Conservation (phyloP, 2,113 vertebrate species). For the Amblyopsis rosae region DNA sequence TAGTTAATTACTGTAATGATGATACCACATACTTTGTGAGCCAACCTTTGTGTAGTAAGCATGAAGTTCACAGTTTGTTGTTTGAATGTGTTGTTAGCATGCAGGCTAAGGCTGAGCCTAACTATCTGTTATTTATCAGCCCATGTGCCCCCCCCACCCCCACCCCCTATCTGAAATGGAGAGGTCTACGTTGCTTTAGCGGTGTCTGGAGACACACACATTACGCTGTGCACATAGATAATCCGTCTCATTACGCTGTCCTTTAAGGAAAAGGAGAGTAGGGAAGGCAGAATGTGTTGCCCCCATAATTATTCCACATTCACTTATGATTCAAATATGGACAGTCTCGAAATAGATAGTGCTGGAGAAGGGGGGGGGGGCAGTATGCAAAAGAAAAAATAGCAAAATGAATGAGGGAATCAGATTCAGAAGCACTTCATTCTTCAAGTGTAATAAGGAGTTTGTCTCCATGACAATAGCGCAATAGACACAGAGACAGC, state of each 20-base stretch:
- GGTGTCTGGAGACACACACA: conserved; percentile 71
- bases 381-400: conserved; percentile 14
- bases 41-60: too few species aligned
- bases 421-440: conserved; percentile 18
- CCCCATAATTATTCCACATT: conserved; percentile 63
- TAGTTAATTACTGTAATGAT: too few species aligned
- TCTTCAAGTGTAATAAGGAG: conserved; percentile 15
- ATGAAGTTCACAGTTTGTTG: too few species aligned
- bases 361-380: conserved; percentile 17
- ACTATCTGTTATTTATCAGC: not conserved
- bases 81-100: not conserved
- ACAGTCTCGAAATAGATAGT: conserved; percentile 46
- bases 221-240: conserved; percentile 79
- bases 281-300: conserved; percentile 65
- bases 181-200: conserved; percentile 62
- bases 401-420: conserved; percentile 23
- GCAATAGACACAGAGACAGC: not conserved
- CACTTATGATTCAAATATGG: conserved; percentile 66
- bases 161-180: conserved; percentile 28
- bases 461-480: not conserved
- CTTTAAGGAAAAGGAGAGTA: conserved; percentile 73
- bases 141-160: not conserved
- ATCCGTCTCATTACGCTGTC: conserved; percentile 78
- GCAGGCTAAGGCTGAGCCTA: not conserved
- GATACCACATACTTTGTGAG: too few species aligned